Base-by-base conservation (phyloP, 2,797 vertebrate species). In the Hozukius guyotensis region DNA sequence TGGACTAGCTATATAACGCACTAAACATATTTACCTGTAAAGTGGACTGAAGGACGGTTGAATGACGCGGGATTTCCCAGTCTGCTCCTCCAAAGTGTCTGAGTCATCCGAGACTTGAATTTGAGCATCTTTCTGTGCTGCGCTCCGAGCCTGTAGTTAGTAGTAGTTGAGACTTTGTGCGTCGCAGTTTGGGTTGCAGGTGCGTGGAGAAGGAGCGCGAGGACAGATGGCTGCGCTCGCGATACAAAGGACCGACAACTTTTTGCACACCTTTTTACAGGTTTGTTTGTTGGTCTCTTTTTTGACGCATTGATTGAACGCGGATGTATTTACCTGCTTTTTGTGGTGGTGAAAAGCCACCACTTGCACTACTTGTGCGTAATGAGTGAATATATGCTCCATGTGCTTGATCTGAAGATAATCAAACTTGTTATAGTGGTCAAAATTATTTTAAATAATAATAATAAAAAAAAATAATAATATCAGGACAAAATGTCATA, bases 231-330 rank as follows among this genome's bases (percentile, higher is more conserved):
- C 96, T 94, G 94, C 96, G 70, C 89, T 96, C 91, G 94, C 95
- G 53, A 94, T 96, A 80, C 95, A 95, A 75, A 96, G 96, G 89
- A 95, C 94, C 24, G 96, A 96, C 84, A 96, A 95, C 91, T 95
- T 96, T 92, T 93, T 97, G 72, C 95, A 96, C 87, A 95, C 95
- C 46, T 97, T 97, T 89, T 87, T 97, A 84, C 96, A 97, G 96
- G 97, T 97, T 92, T 80, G 95, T 90, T 71, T 60, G 1, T 34
- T 29, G 6, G 13, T n/a, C 2, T 42, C 57, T 72, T 29, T 29
- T 72, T 24, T 60, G n/a, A 60, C 20, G 9, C 22, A 55, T 11
- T 68, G 34, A 24, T 11, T 68, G 34, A 24, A 16, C 6, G 29
- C 10, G 10, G 62, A 32, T 36, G 70, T 75, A 5, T 6, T 66